Evolutionary conservation across 2,888 invertebrate genomes (phyloP).

Genomic region (Nomada goodeniana): DNA sequence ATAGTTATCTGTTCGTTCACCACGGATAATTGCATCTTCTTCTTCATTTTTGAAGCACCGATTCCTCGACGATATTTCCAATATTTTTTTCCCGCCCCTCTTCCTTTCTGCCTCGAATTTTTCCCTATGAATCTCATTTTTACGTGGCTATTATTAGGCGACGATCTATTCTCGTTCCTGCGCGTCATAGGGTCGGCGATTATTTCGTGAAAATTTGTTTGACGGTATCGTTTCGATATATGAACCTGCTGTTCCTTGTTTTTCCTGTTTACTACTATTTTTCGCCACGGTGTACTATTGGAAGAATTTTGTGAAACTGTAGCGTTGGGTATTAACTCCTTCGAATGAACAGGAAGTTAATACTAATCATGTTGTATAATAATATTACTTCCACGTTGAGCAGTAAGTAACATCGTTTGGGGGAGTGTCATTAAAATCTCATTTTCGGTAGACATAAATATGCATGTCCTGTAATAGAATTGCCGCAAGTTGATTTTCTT

Average conservation of each 20-base stretch:
- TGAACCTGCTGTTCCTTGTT: background rate
- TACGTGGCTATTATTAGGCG: slow-evolving; percentile 39
- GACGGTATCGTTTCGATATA: background rate
- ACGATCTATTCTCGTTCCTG: slow-evolving; percentile 16
- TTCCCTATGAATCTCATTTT: slow-evolving; percentile 9
- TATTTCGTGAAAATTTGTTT: slow-evolving; percentile 37
- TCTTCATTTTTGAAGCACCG: slow-evolving; percentile 50
- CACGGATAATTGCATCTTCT: slow-evolving; percentile 43
- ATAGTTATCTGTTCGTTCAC: slow-evolving; percentile 50
- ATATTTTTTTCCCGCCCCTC: background rate
- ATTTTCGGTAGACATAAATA: too few species aligned
- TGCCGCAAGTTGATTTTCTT: too few species aligned
- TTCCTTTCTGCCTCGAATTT: slow-evolving; percentile 2
- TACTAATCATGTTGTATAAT: too few species aligned
- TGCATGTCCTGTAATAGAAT: too few species aligned
- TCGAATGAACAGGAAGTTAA: too few species aligned
- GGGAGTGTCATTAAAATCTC: too few species aligned
- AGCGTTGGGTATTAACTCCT: too few species aligned
- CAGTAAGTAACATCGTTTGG: too few species aligned
- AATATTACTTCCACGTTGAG: too few species aligned
- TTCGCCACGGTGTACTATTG: background rate
- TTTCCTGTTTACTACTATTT: background rate
- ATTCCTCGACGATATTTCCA: slow-evolving; percentile 17
- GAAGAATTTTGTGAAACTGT: too few species aligned
- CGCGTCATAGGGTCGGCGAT: slow-evolving; percentile 10